A percentile compares a stretch with the other conserved stretches of the same genome.
Evolutionary conservation across 2,797 vertebrate genomes (phyloP).

Genomic region (Ctenopoma multispine): DNA sequence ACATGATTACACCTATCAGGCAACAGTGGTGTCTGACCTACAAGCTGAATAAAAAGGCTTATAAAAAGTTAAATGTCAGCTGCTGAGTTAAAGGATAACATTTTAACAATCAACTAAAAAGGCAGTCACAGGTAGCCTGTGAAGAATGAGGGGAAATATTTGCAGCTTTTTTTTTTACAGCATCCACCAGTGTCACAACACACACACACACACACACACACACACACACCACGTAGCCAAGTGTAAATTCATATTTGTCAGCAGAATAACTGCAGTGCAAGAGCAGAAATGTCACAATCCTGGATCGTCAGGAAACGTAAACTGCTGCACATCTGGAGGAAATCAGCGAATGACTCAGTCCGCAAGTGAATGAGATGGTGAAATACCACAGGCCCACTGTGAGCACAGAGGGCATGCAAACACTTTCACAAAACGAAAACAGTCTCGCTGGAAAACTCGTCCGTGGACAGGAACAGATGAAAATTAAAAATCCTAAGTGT

Average conservation of each 20-base stretch:
- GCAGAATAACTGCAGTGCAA: constrained; percentile 63
- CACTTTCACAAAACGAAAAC: constrained; percentile 33
- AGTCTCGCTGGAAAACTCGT: background rate
- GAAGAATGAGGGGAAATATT: background rate
- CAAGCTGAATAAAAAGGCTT: constrained; percentile 35
- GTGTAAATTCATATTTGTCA: constrained; percentile 61
- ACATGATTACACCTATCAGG: constrained; percentile 66
- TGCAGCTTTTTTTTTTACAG: constrained; percentile 3
- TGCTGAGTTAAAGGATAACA: constrained; percentile 69
- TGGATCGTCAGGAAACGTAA: constrained; percentile 75
- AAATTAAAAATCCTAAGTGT: background rate
- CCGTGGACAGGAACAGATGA: background rate
- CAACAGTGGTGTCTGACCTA: constrained; percentile 56
- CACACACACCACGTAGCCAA: background rate
- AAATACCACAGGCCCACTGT: constrained; percentile 75
- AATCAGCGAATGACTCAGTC: constrained; percentile 83
- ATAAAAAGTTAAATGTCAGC: constrained; percentile 75
- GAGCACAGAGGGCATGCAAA: constrained; percentile 56
- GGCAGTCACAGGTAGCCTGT: background rate
- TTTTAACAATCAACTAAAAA: constrained; percentile 43
- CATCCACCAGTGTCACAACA: constrained; percentile 25
- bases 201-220: background rate
- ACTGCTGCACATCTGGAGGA: constrained; percentile 84
- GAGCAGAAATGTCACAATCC: constrained; percentile 80
- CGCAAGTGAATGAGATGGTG: constrained; percentile 79